Conservation (phyloP, 2,888 invertebrate genomes). For the Cantharis nigra region DNA sequence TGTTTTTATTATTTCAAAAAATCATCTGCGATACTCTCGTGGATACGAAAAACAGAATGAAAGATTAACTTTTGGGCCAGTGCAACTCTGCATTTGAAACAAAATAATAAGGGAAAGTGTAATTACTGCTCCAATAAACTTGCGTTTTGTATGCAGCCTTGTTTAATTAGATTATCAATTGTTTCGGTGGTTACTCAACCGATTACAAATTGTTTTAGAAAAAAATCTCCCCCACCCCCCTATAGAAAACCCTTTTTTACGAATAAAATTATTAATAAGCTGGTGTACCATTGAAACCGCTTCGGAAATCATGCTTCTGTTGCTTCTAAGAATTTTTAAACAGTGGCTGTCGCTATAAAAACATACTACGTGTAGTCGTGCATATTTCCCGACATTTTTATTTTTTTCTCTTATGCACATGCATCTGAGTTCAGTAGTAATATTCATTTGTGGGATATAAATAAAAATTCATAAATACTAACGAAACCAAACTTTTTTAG, state of each 20-base stretch:
- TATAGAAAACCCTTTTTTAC: too few relatives aligned
- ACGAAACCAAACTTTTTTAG: neutral
- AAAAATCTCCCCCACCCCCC: too few relatives aligned
- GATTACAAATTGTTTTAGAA: too few relatives aligned
- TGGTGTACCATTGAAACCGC: neutral
- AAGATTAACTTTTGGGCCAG: too few relatives aligned
- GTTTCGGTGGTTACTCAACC: neutral
- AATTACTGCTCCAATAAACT: neutral
- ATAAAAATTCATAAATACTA: neutral
- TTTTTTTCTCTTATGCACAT: slow-evolving; percentile 5
- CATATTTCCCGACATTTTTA: slow-evolving; percentile 1
- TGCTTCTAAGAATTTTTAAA: slow-evolving; percentile 4
- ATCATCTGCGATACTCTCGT: too few relatives aligned
- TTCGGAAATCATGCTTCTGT: too few relatives aligned
- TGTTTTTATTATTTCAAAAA: too few relatives aligned
- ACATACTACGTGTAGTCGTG: slow-evolving; percentile 5
- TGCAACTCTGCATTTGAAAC: neutral
- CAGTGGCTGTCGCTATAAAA: slow-evolving; percentile 2
- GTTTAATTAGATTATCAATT: neutral
- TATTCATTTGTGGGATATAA: neutral
- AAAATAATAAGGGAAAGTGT: neutral
- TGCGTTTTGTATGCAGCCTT: neutral
- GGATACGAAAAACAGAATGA: too few relatives aligned
- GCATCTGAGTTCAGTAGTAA: neutral
- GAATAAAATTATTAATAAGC: neutral